Evolutionary conservation across 2,113 vertebrate species (phyloP).

Genomic region (Scytalopus superciliaris): DNA sequence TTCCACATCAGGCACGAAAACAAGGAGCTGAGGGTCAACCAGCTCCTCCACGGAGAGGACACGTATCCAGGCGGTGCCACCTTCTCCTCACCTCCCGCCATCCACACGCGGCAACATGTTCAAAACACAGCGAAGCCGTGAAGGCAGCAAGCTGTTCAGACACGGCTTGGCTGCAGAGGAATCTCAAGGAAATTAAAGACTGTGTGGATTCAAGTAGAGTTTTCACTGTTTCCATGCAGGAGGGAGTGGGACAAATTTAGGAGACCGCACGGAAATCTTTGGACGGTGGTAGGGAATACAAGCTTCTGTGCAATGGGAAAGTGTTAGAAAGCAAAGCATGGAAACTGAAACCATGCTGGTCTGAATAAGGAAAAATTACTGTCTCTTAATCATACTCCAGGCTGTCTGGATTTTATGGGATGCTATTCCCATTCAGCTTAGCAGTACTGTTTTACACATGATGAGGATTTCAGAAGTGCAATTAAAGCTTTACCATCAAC

Average conservation of each 20-base stretch:
- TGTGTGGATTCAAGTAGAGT: neutral
- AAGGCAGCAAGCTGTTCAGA: constrained; percentile 3
- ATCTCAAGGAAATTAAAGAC: neutral
- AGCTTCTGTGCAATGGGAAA: accelerated
- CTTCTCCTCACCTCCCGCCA: constrained; percentile 19
- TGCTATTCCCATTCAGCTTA: neutral
- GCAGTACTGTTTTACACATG: neutral
- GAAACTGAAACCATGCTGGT: neutral
- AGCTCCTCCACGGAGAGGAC: neutral
- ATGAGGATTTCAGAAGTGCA: neutral
- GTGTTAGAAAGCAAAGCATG: neutral
- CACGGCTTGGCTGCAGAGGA: neutral
- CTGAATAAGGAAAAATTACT: neutral
- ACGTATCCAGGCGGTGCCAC: neutral
- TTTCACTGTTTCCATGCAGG: neutral
- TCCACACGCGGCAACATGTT: neutral
- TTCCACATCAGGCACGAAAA: neutral
- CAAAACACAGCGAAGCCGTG: neutral
- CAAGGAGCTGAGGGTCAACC: neutral
- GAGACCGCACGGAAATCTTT: neutral
- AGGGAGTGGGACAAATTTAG: neutral
- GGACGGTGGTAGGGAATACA: neutral
- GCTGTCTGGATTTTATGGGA: neutral
- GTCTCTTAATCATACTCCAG: neutral
- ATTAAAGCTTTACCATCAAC: neutral